Conservation (phyloP, 1,140 invertebrate species). For the Nomia melanderi region DNA sequence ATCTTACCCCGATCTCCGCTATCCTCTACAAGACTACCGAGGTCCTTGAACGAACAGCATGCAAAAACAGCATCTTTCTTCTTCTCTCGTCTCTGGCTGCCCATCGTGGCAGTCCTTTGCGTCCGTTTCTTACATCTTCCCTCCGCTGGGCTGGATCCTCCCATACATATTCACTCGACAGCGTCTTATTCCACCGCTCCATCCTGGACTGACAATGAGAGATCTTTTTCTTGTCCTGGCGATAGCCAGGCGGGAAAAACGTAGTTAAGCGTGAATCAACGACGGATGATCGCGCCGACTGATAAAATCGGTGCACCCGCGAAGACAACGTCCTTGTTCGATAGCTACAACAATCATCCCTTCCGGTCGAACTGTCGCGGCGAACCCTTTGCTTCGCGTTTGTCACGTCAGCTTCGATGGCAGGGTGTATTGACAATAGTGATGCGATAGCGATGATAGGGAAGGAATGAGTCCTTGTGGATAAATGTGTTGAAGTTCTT, state of each 20-base stretch:
- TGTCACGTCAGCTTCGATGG: too few species aligned
- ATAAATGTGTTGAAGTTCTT: too few species aligned
- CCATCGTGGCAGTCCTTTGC: not conserved
- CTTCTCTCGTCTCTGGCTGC: not conserved
- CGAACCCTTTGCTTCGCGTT: not conserved
- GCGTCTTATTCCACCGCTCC: constrained; percentile 12
- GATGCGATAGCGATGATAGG: too few species aligned
- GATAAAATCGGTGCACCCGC: constrained; percentile 24
- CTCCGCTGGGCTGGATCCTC: not conserved
- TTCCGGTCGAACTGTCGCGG: constrained; percentile 1
- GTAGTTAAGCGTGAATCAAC: constrained; percentile 40
- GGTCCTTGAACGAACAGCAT: not conserved
- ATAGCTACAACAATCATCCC: constrained; percentile 9
- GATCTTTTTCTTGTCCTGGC: constrained; percentile 9
- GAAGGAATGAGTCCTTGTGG: too few species aligned
- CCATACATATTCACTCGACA: constrained; percentile 35
- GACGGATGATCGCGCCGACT: constrained; percentile 32
- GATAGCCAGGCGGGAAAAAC: constrained; percentile 40
- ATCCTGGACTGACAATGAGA: not conserved
- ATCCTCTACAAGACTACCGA: too few species aligned
- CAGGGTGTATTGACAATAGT: too few species aligned
- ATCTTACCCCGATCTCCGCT: too few species aligned
- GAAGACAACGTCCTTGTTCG: constrained; percentile 19
- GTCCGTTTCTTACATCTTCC: not conserved
- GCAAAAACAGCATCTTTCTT: constrained; percentile 20